Conservation (phyloP, 2,888 invertebrate genomes). For the Taphrorychus bicolor region DNA sequence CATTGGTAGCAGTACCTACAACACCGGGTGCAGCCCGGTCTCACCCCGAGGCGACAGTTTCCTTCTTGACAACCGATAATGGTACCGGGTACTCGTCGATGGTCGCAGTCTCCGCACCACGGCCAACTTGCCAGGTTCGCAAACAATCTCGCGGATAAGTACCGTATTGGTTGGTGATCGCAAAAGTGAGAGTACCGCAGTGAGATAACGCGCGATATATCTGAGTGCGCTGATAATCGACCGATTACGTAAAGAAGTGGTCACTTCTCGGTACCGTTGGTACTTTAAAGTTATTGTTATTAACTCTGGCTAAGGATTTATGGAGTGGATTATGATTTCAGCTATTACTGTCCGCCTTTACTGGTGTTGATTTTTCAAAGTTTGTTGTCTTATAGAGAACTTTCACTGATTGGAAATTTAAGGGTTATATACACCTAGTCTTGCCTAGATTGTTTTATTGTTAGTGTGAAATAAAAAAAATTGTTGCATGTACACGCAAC, state of each 20-base stretch:
- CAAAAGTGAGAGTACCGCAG: constrained; percentile 26
- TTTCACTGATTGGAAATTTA: too few relatives aligned
- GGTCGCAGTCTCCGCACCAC: constrained; percentile 28
- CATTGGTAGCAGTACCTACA: background rate
- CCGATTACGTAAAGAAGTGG: background rate
- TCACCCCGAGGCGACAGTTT: constrained; percentile 3
- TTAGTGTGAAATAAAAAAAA: too few relatives aligned
- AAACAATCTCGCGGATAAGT: background rate
- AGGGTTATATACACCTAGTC: too few relatives aligned
- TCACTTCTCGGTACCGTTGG: background rate
- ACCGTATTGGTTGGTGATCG: background rate
- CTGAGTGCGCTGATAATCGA: background rate
- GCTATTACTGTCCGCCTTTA: background rate
- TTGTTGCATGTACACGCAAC: too few relatives aligned
- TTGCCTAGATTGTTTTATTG: too few relatives aligned
- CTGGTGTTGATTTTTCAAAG: too few relatives aligned
- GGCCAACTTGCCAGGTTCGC: constrained; percentile 12
- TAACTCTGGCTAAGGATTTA: background rate
- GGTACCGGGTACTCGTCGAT: constrained; percentile 7
- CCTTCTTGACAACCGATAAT: background rate
- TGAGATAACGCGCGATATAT: background rate
- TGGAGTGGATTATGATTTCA: background rate
- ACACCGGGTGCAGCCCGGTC: background rate
- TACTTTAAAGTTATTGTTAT: background rate
- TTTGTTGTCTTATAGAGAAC: background rate